A percentile compares a stretch with the other conserved stretches of the same genome.
phyloP scores from a whole-genome alignment of 2,888 invertebrate species.

The Apocheima hispidaria region DNA sequence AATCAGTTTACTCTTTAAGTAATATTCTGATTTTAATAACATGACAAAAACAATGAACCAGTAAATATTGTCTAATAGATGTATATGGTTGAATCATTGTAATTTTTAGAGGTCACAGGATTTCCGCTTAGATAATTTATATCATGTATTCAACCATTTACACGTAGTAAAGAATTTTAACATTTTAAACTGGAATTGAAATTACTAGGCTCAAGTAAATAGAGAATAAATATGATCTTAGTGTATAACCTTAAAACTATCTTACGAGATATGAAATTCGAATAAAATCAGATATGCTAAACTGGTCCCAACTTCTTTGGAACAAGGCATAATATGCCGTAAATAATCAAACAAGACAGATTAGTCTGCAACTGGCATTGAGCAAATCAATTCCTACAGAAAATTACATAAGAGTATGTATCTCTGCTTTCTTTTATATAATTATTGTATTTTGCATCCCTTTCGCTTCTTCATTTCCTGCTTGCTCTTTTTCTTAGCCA shows the following conservation, averaged over 20 bases:
- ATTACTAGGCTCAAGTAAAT: constrained; percentile 20
- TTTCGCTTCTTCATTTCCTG: constrained; percentile 77
- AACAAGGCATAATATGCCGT: constrained; percentile 31
- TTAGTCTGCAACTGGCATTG: constrained; percentile 24
- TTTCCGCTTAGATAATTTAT: not conserved
- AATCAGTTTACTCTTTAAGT: too few species aligned
- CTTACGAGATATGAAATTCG: constrained; percentile 28
- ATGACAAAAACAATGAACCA: too few species aligned
- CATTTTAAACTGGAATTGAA: constrained; percentile 17
- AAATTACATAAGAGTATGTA: not conserved
- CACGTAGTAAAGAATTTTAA: too few species aligned
- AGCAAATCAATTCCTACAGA: constrained; percentile 20
- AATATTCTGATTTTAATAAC: too few species aligned
- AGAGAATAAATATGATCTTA: constrained; percentile 22
- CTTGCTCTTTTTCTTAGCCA: constrained; percentile 77
- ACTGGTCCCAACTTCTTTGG: constrained; percentile 44
- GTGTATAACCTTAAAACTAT: not conserved
- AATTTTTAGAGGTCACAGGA: constrained; percentile 7
- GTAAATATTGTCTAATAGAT: not conserved
- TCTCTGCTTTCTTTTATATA: not conserved
- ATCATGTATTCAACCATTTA: too few species aligned
- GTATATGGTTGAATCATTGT: not conserved
- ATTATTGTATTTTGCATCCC: constrained; percentile 80
- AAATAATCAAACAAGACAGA: constrained; percentile 34
- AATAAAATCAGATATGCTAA: constrained; percentile 27